phyloP scores from a whole-genome alignment of 2,888 invertebrate genomes.

The Clostera curtula region DNA sequence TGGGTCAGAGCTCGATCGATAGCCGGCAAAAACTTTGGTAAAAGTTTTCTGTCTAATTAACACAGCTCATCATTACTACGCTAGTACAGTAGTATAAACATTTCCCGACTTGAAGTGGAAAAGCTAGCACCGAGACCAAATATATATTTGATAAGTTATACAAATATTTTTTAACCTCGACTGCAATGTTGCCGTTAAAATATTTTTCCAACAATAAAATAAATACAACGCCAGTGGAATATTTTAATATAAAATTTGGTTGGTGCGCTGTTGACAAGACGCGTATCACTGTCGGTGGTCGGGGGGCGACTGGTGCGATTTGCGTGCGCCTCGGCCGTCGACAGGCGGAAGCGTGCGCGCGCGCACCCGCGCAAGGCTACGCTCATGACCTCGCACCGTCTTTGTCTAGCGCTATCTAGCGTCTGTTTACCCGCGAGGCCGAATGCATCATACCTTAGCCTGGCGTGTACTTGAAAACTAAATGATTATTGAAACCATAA shows the following conservation, averaged over 20 bases:
- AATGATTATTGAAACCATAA: constrained; percentile 53
- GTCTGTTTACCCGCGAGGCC: constrained; percentile 71
- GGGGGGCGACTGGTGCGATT: constrained; percentile 36
- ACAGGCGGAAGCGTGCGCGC: constrained; percentile 66
- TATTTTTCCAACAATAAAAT: constrained; percentile 1
- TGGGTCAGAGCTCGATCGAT: too few species aligned
- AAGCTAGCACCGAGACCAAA: too few species aligned
- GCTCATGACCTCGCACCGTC: constrained; percentile 73
- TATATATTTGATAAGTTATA: too few species aligned
- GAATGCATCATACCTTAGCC: constrained; percentile 68
- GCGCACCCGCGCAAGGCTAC: constrained; percentile 71
- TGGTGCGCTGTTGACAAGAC: constrained; percentile 10
- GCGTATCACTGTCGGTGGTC: constrained; percentile 34
- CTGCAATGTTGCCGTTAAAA: too few species aligned
- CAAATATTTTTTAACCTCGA: too few species aligned
- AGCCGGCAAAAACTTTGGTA: too few species aligned
- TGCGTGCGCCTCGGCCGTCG: constrained; percentile 41
- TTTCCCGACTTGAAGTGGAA: too few species aligned
- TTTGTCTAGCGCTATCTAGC: constrained; percentile 73
- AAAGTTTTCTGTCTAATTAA: too few species aligned
- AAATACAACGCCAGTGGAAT: background rate
- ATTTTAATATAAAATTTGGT: constrained; percentile 2
- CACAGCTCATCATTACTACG: too few species aligned
- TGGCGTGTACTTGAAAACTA: constrained; percentile 48
- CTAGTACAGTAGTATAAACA: too few species aligned